Percentiles rank a stretch among this genome's conserved stretches.
Evolutionary conservation across 2,888 invertebrate genomes (phyloP).

Genomic region (Gymnocheta viridis): DNA sequence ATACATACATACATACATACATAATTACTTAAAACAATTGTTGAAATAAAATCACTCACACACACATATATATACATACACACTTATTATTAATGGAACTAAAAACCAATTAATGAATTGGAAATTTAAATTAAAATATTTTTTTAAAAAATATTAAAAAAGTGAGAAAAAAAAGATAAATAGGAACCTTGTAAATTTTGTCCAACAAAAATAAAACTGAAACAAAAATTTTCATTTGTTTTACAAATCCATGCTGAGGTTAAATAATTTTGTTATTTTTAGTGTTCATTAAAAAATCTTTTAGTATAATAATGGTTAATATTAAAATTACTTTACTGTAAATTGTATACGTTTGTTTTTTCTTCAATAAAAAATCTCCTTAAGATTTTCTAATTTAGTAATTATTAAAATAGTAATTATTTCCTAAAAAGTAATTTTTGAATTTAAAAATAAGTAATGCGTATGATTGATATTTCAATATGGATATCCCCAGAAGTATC

Average conservation of each 20-base stretch:
- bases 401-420: too few species aligned
- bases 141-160: slow-evolving; percentile 44
- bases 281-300: background rate
- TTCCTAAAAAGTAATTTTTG: too few species aligned
- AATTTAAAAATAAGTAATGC: too few species aligned
- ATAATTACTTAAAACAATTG: slow-evolving; percentile 48
- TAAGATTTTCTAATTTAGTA: too few species aligned
- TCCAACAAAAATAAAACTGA: slow-evolving; percentile 24
- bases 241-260: slow-evolving; percentile 63
- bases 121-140: slow-evolving; percentile 41
- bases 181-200: slow-evolving; percentile 56
- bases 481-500: too few species aligned
- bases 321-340: slow-evolving; percentile 56
- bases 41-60: slow-evolving; percentile 28
- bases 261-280: slow-evolving; percentile 1
- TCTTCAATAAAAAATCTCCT: too few species aligned
- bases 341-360: slow-evolving; percentile 2
- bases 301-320: slow-evolving; percentile 35
- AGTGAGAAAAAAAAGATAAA: slow-evolving; percentile 7
- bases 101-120: slow-evolving; percentile 4
- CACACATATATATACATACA: slow-evolving; percentile 4
- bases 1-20: slow-evolving; percentile 19
- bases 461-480: too few species aligned
- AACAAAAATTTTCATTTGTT: slow-evolving; percentile 2
- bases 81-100: slow-evolving; percentile 10